A percentile compares a stretch with the other conserved stretches of the same genome.
phyloP scores from a whole-genome alignment of 2,888 invertebrate species.

The Spisula solida region DNA sequence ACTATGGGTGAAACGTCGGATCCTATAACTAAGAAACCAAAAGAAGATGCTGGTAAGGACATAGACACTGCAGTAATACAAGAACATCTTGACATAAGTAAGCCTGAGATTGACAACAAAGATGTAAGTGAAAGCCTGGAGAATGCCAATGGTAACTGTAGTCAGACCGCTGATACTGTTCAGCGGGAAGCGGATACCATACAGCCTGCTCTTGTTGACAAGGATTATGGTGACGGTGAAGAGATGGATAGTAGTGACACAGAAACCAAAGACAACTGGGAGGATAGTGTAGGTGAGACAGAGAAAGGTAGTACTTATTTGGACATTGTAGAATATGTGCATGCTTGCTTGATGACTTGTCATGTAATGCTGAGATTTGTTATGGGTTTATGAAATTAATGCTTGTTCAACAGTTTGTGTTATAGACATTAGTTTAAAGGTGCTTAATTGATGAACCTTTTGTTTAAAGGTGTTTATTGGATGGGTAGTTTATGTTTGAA shows the following conservation, averaged over 20 bases:
- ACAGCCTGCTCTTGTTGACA: background rate
- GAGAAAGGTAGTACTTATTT: slow-evolving; percentile 34
- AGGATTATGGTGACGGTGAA: too few relatives aligned
- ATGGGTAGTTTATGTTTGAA: too few relatives aligned
- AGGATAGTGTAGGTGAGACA: background rate
- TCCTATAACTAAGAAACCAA: background rate
- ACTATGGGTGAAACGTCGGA: background rate
- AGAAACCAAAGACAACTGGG: slow-evolving; percentile 1
- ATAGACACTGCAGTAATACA: background rate
- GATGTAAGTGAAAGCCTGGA: background rate
- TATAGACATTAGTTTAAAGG: background rate
- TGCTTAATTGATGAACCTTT: too few relatives aligned
- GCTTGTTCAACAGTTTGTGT: background rate
- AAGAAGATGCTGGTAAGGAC: background rate
- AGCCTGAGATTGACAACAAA: background rate
- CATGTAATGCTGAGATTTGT: background rate
- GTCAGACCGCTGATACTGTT: too few relatives aligned
- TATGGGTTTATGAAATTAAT: background rate
- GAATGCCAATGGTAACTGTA: too few relatives aligned
- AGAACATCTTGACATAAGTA: background rate
- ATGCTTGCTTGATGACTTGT: background rate
- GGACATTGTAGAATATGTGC: background rate
- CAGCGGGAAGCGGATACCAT: background rate
- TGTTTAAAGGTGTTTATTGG: too few relatives aligned
- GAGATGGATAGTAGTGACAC: background rate